Evolutionary conservation across 2,113 vertebrate genomes (phyloP).

Genomic region (Clinocottus analis): DNA sequence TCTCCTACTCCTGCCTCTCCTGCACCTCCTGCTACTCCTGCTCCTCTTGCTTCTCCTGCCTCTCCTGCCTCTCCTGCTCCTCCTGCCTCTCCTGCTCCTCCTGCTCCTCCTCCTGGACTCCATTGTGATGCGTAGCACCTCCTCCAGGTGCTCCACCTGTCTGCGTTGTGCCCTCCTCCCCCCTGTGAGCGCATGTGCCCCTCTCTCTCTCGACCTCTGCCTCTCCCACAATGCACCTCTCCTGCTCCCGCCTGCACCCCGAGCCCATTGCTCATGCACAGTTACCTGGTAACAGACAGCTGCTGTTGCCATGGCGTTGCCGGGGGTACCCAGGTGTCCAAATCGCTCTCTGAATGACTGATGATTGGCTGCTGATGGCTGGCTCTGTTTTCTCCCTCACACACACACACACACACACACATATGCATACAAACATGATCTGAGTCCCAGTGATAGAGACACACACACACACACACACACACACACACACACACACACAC

Average conservation of each 20-base stretch:
- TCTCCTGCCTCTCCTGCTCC: not conserved
- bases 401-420: not conserved
- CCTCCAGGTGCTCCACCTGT: slow-evolving; percentile 42
- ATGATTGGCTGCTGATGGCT: slow-evolving; percentile 49
- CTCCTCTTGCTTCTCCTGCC: too few relatives aligned
- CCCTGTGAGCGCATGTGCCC: not conserved
- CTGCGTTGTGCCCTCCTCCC: slow-evolving; percentile 43
- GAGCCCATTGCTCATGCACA: slow-evolving; percentile 54
- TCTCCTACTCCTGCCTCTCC: too few relatives aligned
- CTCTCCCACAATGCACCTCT: slow-evolving; percentile 33
- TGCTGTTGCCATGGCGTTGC: slow-evolving; percentile 64
- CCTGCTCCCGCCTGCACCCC: slow-evolving; percentile 22
- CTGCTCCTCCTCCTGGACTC: not conserved
- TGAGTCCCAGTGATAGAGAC: not conserved
- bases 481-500: slow-evolving; percentile 17
- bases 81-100: not conserved
- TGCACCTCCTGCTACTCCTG: too few relatives aligned
- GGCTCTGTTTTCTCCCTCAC: not conserved
- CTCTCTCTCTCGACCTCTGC: slow-evolving; percentile 44
- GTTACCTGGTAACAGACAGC: slow-evolving; percentile 67
- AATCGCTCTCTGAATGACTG: slow-evolving; percentile 53
- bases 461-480: slow-evolving; percentile 26
- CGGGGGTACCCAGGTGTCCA: slow-evolving; percentile 53
- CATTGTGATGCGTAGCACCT: not conserved
- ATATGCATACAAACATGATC: not conserved